Conservation (phyloP, 1,140 invertebrate species). For the Temnothorax curvispinosus region DNA sequence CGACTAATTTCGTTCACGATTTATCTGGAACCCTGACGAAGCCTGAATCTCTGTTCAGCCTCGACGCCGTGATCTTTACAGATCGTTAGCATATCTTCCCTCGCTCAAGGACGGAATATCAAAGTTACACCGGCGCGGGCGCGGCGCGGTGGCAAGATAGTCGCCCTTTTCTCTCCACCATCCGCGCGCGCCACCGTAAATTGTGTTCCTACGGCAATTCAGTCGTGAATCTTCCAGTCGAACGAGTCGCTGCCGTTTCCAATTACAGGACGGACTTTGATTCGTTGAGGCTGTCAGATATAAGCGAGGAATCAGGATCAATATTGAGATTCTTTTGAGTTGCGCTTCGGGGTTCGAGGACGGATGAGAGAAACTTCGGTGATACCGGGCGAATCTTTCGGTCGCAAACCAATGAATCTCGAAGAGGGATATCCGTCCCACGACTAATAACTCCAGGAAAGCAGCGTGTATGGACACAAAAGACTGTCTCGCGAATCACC, state of each 20-base stretch:
- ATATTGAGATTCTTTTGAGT: constrained; percentile 70
- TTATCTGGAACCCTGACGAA: not conserved
- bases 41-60: constrained; percentile 21
- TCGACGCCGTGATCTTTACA: constrained; percentile 57
- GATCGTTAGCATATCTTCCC: constrained; percentile 72
- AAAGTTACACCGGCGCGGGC: constrained; percentile 38
- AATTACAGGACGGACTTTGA: constrained; percentile 73
- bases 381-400: not conserved
- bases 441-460: constrained; percentile 20
- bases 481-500: not conserved
- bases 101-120: constrained; percentile 59
- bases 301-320: constrained; percentile 61
- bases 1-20: constrained; percentile 28
- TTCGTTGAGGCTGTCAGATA: constrained; percentile 62
- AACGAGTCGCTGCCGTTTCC: constrained; percentile 67
- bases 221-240: constrained; percentile 70
- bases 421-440: not conserved
- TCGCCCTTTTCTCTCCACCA: constrained; percentile 49
- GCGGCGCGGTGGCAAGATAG: constrained; percentile 53
- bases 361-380: not conserved
- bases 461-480: not conserved
- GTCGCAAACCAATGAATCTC: constrained; percentile 25
- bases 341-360: not conserved
- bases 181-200: constrained; percentile 49
- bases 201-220: constrained; percentile 73